Conservation (phyloP, 2,888 invertebrate genomes). For the Pristionchus mayeri region DNA sequence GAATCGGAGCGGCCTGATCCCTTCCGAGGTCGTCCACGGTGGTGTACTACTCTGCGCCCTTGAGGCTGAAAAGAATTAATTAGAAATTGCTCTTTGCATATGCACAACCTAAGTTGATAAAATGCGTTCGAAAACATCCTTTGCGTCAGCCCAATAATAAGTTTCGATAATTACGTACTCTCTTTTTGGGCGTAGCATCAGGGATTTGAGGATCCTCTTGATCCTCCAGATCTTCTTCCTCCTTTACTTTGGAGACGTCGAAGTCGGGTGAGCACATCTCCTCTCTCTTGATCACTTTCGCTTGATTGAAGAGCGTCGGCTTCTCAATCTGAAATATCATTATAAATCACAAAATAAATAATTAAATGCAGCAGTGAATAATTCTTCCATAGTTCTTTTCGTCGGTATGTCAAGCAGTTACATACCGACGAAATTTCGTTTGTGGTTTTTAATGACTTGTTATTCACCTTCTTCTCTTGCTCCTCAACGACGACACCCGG, state of each 20-base stretch:
- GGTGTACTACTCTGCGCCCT: too few species aligned
- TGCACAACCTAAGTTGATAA: not conserved
- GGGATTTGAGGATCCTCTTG: not conserved
- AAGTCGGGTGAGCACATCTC: not conserved
- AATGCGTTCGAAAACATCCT: too few species aligned
- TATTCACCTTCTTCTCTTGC: not conserved
- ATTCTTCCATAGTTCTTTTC: too few species aligned
- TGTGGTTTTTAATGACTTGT: too few species aligned
- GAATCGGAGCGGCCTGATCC: conserved; percentile 28
- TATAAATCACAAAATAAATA: too few species aligned
- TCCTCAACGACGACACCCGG: conserved; percentile 9
- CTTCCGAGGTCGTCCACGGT: not conserved
- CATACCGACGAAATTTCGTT: too few species aligned
- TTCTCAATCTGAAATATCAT: not conserved
- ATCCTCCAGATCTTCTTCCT: not conserved
- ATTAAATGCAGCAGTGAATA: too few species aligned
- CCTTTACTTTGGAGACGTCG: conserved; percentile 5
- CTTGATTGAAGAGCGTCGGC: conserved; percentile 10
- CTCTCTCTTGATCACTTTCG: conserved; percentile 7
- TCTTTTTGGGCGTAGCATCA: not conserved
- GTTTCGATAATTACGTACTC: not conserved
- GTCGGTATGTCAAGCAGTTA: too few species aligned
- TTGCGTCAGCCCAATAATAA: too few species aligned
- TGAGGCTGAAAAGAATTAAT: not conserved
- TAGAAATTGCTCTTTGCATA: not conserved